Evolutionary conservation across 1,140 invertebrate genomes (phyloP), one percentile per base, ranked within the genome.

Genomic region (Heliconius hewitsoni): DNA sequence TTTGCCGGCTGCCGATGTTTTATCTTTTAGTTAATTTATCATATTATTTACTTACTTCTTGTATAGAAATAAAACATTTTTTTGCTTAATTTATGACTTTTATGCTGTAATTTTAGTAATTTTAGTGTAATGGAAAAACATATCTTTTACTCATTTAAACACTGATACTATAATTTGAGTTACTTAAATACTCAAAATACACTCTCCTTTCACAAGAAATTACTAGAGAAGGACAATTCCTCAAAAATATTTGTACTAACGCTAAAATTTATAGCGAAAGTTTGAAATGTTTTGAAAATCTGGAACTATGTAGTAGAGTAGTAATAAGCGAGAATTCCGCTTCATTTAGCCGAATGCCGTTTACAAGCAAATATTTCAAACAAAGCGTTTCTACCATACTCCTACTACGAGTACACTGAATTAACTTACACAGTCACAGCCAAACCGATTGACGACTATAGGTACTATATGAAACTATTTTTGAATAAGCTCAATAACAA

Each of bases 241-340:
- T 30, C 3, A 1, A 66, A 66, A 27, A 66, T 66, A 66, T 66
- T 66, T 66, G 13, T 30, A 16, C 60, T 16, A 30, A n/a, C 60
- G 60, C 27, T 66, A n/a, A 13, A 66, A 66, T 66, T 66, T 66
- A 66, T 30, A 30, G 27, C 27, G 27, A 66, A 30, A 66, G 60
- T 66, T 66, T 66, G 60, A 66, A 66, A 66, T 66, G 11, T 30
- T 66, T 66, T 66, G 60, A 30, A 30, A 66, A 66, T 66, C 23
- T 66, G 27, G 6, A 66, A 66, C 60, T 66, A 37, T 37, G 34
- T 37, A 66, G 60, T 52, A 19, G 5, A 52, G 50, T 52, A 52
- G 50, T 66, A 30, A 30, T 66, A 66, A 66, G 60, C 60, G 60
- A 66, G 60, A 66, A 66, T 66, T 66, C 60, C 60, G n/a, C 30